These are phyloP conservation scores for Augiades crinisus DNA, from an alignment of 2,888 invertebrate species.

Conservation along the genomic window DNA sequence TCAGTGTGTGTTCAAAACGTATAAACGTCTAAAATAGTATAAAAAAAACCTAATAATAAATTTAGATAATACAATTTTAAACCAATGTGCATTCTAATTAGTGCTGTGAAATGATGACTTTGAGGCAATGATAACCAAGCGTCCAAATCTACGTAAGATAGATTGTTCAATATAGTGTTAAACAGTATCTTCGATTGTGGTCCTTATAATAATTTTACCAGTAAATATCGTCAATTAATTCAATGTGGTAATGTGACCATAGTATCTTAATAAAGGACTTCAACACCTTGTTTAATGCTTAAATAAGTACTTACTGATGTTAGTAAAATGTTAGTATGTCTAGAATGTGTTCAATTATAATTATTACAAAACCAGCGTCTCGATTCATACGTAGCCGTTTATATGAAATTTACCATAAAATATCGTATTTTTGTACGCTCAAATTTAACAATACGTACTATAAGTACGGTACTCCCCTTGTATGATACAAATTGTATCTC, in stretches of 20 bases:
- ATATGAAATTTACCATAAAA: neutral
- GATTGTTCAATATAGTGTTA: neutral
- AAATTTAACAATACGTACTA: neutral
- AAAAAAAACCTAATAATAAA: neutral
- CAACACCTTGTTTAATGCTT: neutral
- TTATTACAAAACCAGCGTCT: too few species aligned
- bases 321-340: neutral
- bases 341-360: constrained; percentile 7
- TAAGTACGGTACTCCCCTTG: neutral
- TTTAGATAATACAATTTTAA: neutral
- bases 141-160: neutral
- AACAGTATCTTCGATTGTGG: neutral
- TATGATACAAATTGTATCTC: neutral
- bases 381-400: too few species aligned
- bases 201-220: neutral
- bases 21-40: neutral
- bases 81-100: constrained; percentile 4
- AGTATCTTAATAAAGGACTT: neutral
- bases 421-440: neutral
- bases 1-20: neutral
- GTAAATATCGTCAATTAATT: constrained; percentile 1
- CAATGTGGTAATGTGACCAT: neutral
- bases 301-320: neutral
- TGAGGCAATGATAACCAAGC: neutral
- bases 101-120: constrained; percentile 5